Evolutionary conservation across 2,113 vertebrate genomes (phyloP).

Genomic region (Aviceda subcristata): DNA sequence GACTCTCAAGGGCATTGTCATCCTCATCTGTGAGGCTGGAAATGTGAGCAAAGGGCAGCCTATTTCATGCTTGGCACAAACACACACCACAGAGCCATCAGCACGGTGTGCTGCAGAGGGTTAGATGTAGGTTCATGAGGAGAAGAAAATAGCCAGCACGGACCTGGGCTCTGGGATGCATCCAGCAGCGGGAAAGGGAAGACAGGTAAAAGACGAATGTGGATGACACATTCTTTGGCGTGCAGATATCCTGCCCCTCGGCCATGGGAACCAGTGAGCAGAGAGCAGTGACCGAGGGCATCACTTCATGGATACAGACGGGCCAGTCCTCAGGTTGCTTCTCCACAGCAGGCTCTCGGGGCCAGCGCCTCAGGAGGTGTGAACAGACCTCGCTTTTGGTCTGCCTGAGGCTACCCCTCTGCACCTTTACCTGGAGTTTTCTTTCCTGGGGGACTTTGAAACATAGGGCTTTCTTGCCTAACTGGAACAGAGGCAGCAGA

Average conservation of each 20-base stretch:
- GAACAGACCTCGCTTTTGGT: neutral
- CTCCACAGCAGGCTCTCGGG: neutral
- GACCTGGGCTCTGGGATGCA: neutral
- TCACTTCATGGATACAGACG: neutral
- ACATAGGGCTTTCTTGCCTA: neutral
- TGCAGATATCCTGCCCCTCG: neutral
- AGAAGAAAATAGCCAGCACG: neutral
- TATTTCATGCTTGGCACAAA: neutral
- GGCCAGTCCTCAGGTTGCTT: neutral
- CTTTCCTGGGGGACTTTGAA: neutral
- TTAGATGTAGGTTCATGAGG: neutral
- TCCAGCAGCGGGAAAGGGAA: neutral
- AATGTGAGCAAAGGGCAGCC: neutral
- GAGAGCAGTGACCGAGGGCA: neutral
- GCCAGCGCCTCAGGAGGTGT: neutral
- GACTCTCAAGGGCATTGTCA: neutral
- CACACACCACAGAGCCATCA: conserved; percentile 11
- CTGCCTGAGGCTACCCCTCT: neutral
- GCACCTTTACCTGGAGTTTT: neutral
- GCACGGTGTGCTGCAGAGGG: neutral
- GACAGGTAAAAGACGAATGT: neutral
- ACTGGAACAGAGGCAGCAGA: neutral
- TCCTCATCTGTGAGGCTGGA: neutral
- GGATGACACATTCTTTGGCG: neutral
- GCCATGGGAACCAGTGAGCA: neutral